Evolutionary conservation across 2,797 vertebrate genomes (phyloP).

Genomic region (Picus viridis): DNA sequence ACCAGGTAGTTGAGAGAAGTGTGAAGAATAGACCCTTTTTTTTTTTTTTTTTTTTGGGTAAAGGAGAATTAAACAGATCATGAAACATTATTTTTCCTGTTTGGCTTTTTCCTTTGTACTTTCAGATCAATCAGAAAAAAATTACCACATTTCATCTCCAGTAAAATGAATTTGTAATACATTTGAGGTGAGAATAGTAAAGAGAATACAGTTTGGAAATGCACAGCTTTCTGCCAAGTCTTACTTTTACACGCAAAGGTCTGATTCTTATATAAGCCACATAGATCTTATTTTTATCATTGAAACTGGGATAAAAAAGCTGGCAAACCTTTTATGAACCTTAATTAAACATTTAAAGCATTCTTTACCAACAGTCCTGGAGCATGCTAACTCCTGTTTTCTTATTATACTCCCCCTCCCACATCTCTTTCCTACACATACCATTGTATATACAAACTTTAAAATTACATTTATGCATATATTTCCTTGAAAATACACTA

Average conservation of each 20-base stretch:
- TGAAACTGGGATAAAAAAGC: conserved; percentile 51
- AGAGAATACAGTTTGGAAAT: conserved; percentile 53
- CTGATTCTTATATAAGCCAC: conserved; percentile 54
- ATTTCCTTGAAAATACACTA: not conserved
- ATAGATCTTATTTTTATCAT: conserved; percentile 65
- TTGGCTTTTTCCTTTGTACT: not conserved
- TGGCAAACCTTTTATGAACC: conserved; percentile 63
- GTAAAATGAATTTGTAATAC: conserved; percentile 37
- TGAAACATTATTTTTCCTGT: not conserved
- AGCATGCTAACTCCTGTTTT: conserved; percentile 15
- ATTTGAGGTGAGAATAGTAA: not conserved
- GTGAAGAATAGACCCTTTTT: not conserved
- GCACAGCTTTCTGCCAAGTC: conserved; percentile 44
- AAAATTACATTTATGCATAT: not conserved
- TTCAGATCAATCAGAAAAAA: not conserved
- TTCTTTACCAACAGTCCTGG: conserved; percentile 15
- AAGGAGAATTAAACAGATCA: not conserved
- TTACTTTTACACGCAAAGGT: conserved; percentile 32
- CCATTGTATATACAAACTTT: not conserved
- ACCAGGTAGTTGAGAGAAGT: not conserved
- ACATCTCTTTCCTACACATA: not conserved
- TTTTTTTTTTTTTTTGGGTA: too few species aligned
- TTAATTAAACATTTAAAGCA: conserved; percentile 62
- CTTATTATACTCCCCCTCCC: fast-evolving
- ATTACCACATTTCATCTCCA: not conserved